A percentile compares a stretch with the other conserved stretches of the same genome.
phyloP scores from a whole-genome alignment of 2,888 invertebrate species.

The Drosophila colorata region DNA sequence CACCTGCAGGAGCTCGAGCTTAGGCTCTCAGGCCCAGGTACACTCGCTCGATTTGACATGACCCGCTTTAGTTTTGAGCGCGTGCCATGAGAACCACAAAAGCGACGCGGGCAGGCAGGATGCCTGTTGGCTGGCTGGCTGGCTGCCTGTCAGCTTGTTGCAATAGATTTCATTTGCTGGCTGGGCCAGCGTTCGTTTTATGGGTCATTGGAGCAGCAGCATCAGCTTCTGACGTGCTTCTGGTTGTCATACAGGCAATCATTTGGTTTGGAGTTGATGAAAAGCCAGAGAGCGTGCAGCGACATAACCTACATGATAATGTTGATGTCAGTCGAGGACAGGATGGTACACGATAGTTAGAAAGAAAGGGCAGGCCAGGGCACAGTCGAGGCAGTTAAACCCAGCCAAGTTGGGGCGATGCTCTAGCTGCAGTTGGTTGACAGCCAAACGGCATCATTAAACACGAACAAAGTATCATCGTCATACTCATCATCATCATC shows the following conservation, averaged over 20 bases:
- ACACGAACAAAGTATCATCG: constrained; percentile 78
- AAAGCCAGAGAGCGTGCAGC: constrained; percentile 69
- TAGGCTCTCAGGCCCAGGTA: neutral
- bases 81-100: constrained; percentile 71
- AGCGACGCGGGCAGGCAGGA: constrained; percentile 21
- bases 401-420: constrained; percentile 49
- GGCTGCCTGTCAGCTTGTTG: constrained; percentile 31
- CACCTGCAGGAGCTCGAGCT: constrained; percentile 33
- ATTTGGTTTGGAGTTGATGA: constrained; percentile 64
- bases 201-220: constrained; percentile 71
- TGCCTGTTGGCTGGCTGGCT: constrained; percentile 5
- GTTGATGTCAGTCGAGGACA: constrained; percentile 48
- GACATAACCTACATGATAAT: constrained; percentile 74
- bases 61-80: constrained; percentile 56
- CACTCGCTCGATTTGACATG: constrained; percentile 56
- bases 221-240: constrained; percentile 47
- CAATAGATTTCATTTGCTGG: constrained; percentile 28
- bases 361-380: neutral
- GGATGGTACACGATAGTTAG: constrained; percentile 2
- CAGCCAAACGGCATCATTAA: constrained; percentile 78
- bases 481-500: constrained; percentile 59
- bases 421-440: constrained; percentile 46
- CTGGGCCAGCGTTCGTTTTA: constrained; percentile 62
- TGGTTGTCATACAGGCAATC: constrained; percentile 63
- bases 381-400: constrained; percentile 23